Evolutionary conservation across 92 coral and sea anemone species (phyloP).

Genomic region (Zoanthus sociatus): DNA sequence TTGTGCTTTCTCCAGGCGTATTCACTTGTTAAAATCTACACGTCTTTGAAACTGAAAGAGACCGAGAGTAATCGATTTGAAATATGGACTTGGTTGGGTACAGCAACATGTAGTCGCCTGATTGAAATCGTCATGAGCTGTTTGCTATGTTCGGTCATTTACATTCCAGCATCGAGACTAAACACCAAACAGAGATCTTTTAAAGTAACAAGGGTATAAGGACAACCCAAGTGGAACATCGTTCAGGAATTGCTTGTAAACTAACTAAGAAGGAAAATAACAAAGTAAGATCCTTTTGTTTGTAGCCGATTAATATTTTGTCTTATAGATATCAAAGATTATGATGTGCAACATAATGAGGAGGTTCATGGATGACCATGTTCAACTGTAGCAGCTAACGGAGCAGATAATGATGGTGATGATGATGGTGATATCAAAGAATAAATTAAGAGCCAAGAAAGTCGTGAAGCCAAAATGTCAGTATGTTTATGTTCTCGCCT

Average conservation of each 20-base stretch:
- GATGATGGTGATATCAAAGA: no score
- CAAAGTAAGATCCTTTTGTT: neutral
- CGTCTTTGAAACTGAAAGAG: neutral
- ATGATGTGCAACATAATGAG: no score
- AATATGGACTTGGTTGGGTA: conserved; percentile 32
- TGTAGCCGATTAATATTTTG: no score
- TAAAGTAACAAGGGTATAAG: neutral
- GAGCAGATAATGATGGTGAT: no score
- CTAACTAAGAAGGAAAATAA: neutral
- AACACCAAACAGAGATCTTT: conserved; percentile 3
- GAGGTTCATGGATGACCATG: no score
- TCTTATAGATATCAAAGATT: no score
- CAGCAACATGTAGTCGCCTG: neutral
- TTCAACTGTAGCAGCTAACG: no score
- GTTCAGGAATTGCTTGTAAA: neutral
- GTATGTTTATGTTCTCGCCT: no score
- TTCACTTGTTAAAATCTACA: conserved; percentile 18
- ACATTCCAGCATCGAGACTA: conserved; percentile 9
- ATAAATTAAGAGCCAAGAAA: no score
- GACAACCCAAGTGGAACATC: neutral
- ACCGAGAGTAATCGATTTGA: conserved; percentile 17
- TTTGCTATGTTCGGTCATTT: conserved; percentile 27
- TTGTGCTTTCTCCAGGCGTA: conserved; percentile 25
- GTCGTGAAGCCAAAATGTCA: no score
- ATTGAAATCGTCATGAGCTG: conserved; percentile 30